Conservation (phyloP, 2,888 invertebrate species). For the Dryocosmus kuriphilus region DNA sequence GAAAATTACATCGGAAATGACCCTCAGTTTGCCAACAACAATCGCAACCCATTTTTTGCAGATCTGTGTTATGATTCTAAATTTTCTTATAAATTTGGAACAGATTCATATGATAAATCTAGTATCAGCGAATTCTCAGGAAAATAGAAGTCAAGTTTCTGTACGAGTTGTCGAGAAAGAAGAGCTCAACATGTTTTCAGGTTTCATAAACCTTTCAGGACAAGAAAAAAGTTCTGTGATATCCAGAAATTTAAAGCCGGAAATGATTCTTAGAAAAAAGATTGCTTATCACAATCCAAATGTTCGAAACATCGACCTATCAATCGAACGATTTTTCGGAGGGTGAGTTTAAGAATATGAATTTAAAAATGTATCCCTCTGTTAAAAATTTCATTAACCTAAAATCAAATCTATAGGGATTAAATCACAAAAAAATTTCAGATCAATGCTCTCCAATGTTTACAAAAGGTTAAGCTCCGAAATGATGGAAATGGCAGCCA, state of each 20-base stretch:
- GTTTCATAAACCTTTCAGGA: not conserved
- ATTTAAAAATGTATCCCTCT: not conserved
- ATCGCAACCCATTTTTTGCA: too few species aligned
- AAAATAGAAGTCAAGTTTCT: not conserved
- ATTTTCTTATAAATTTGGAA: not conserved
- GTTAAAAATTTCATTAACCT: too few species aligned
- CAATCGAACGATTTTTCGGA: constrained; percentile 62
- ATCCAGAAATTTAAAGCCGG: constrained; percentile 40
- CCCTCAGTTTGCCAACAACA: too few species aligned
- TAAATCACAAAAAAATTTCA: constrained; percentile 39
- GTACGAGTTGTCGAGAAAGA: not conserved
- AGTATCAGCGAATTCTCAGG: constrained; percentile 40
- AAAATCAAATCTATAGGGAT: not conserved
- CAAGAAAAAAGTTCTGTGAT: not conserved
- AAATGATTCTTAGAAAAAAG: constrained; percentile 48
- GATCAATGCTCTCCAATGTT: constrained; percentile 62
- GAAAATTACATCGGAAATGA: too few species aligned
- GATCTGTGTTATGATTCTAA: too few species aligned
- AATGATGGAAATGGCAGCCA: constrained; percentile 67
- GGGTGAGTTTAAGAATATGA: constrained; percentile 58
- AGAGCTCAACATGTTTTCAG: not conserved
- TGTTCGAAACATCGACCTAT: constrained; percentile 61
- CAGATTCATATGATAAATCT: constrained; percentile 66
- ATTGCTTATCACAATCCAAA: constrained; percentile 59
- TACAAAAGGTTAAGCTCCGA: constrained; percentile 55